phyloP scores from a whole-genome alignment of 2,797 vertebrate species.

The Parauchenoglanis ngamensis region DNA sequence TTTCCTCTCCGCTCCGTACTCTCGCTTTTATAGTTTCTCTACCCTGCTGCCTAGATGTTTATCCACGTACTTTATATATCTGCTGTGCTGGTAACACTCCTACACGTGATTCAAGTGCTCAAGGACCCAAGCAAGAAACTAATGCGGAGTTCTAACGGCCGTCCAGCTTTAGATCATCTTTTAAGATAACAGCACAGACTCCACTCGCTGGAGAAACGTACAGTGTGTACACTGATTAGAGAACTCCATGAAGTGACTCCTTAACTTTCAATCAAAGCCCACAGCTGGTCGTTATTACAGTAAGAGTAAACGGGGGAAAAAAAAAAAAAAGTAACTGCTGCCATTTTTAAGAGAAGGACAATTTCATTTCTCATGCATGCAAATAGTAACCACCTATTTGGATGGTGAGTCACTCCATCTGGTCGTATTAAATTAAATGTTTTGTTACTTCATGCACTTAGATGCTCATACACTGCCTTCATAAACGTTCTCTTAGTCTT shows the following conservation, averaged over 20 bases:
- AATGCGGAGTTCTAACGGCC: neutral
- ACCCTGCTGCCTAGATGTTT: neutral
- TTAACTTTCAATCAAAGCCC: constrained; percentile 29
- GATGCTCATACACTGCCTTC: neutral
- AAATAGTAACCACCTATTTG: constrained; percentile 46
- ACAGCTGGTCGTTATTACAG: constrained; percentile 39
- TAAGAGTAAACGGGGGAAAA: neutral
- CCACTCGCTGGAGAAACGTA: neutral
- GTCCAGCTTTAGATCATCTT: neutral
- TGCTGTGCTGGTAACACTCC: neutral
- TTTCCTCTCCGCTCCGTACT: neutral
- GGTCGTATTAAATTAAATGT: neutral
- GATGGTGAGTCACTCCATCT: neutral
- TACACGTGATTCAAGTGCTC: neutral
- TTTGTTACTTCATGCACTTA: constrained; percentile 29
- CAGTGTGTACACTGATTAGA: constrained; percentile 2
- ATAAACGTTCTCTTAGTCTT: neutral
- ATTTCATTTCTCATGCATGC: constrained; percentile 49
- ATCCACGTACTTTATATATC: neutral
- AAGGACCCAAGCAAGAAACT: neutral
- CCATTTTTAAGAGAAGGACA: constrained; percentile 40
- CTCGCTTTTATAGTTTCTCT: neutral
- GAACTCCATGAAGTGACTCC: constrained; percentile 3
- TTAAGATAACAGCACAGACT: constrained; percentile 21
- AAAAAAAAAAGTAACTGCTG: neutral